phyloP scores from a whole-genome alignment of 2,113 vertebrate genomes.

The Hemibates koningsi region DNA sequence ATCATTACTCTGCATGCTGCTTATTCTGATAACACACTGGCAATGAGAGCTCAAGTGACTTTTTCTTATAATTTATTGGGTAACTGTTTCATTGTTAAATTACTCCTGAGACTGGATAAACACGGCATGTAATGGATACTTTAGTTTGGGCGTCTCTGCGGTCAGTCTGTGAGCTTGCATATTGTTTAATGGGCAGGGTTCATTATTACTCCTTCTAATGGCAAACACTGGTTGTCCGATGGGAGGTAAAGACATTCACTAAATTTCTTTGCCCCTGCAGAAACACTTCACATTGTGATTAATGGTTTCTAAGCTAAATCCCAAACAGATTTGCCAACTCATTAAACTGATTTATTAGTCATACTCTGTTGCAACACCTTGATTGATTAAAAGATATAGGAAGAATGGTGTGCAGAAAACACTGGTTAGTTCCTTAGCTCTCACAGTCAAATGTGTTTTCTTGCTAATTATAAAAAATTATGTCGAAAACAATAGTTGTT shows the following conservation, averaged over 20 bases:
- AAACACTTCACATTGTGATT: constrained; percentile 8
- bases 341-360: constrained; percentile 34
- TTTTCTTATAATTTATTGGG: constrained; percentile 15
- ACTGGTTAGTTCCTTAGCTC: not conserved
- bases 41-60: not conserved
- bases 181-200: constrained; percentile 39
- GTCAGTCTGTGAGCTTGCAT: not conserved
- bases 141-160: not conserved
- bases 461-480: not conserved
- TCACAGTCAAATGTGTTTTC: not conserved
- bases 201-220: constrained; percentile 45
- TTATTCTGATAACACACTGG: constrained; percentile 1
- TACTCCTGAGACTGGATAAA: constrained; percentile 17
- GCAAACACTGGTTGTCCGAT: constrained; percentile 36
- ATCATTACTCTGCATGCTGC: not conserved
- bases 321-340: constrained; percentile 28
- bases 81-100: constrained; percentile 23
- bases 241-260: constrained; percentile 24
- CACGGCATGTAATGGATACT: constrained; percentile 16
- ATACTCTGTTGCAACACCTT: not conserved
- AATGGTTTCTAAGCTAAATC: constrained; percentile 47
- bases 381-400: not conserved
- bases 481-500: not conserved
- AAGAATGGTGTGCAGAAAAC: not conserved
- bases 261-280: not conserved